Conservation (phyloP, 2,888 invertebrate genomes). For the Drosophila barbarae region DNA sequence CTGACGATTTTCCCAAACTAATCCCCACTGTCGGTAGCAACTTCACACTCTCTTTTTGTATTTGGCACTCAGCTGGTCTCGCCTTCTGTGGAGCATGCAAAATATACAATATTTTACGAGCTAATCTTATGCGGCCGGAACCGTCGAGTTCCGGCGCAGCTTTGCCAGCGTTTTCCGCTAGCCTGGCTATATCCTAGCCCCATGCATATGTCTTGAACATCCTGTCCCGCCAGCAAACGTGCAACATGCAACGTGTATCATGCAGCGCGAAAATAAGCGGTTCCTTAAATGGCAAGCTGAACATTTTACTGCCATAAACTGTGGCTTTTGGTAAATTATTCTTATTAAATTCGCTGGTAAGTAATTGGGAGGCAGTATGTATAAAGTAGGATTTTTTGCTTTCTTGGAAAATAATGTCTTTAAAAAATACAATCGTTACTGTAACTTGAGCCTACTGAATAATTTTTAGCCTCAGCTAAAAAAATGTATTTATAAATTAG, state of each 20-base stretch:
- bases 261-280: conserved; percentile 4
- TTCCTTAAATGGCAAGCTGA: conserved; percentile 14
- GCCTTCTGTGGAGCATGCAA: conserved; percentile 50
- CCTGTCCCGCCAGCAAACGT: conserved; percentile 34
- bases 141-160: conserved; percentile 63
- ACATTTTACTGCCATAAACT: conserved; percentile 28
- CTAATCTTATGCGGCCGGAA: conserved; percentile 68
- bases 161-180: conserved; percentile 65
- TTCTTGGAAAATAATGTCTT: neutral
- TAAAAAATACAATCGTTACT: conserved; percentile 4
- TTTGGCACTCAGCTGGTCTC: conserved; percentile 49
- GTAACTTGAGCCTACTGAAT: neutral
- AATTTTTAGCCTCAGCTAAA: neutral
- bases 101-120: conserved; percentile 61
- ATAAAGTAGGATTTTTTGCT: neutral
- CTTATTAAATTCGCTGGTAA: conserved; percentile 51
- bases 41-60: conserved; percentile 47
- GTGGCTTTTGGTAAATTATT: conserved; percentile 41
- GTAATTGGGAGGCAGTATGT: conserved; percentile 13
- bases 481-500: conserved; percentile 2
- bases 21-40: conserved; percentile 43
- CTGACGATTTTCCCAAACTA: neutral
- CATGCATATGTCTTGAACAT: conserved; percentile 59
- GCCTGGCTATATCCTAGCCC: conserved; percentile 17
- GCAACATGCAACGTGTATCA: conserved; percentile 28